Conservation (phyloP, 2,888 invertebrate species). For the Drosophila phalerata region DNA sequence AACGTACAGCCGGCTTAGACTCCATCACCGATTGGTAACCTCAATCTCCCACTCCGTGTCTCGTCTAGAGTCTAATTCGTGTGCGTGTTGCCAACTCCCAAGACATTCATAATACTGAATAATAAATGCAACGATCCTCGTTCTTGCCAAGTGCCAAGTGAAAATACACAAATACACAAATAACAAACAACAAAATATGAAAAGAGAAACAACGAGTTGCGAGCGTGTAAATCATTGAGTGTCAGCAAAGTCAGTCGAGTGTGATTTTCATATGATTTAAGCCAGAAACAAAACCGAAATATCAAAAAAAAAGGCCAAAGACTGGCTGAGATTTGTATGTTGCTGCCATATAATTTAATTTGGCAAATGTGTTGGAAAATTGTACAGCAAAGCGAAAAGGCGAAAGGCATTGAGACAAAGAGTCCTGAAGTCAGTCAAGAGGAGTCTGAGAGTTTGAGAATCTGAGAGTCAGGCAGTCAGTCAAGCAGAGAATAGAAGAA, state of each 20-base stretch:
- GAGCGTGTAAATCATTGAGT: slow-evolving; percentile 70
- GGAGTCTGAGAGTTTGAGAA: slow-evolving; percentile 30
- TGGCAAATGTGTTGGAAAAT: slow-evolving; percentile 81
- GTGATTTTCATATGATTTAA: slow-evolving; percentile 71
- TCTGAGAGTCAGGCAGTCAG: slow-evolving; percentile 33
- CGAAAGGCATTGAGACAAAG: slow-evolving; percentile 42
- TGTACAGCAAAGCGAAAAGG: slow-evolving; percentile 65
- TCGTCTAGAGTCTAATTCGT: slow-evolving; percentile 25
- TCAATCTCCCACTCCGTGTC: slow-evolving; percentile 23
- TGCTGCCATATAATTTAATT: slow-evolving; percentile 74
- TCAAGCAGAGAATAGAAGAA: slow-evolving; percentile 44
- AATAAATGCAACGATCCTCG: slow-evolving; percentile 51
- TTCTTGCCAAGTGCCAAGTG: slow-evolving; percentile 36
- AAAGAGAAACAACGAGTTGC: slow-evolving; percentile 3
- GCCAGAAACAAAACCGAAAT: slow-evolving; percentile 46
- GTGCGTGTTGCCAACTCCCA: slow-evolving; percentile 28
- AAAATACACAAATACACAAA: slow-evolving; percentile 37
- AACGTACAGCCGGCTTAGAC: slow-evolving; percentile 32
- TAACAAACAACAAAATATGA: slow-evolving; percentile 14
- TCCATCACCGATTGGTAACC: slow-evolving; percentile 37
- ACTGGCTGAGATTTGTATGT: slow-evolving; percentile 41
- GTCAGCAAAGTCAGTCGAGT: slow-evolving; percentile 70
- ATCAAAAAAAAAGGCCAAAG: slow-evolving; percentile 9
- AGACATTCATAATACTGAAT: slow-evolving; percentile 18
- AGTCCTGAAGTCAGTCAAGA: slow-evolving; percentile 16